These are phyloP conservation scores for Danaus plexippus DNA, from an alignment of 1,140 invertebrate genomes.

Conservation along the genomic window DNA sequence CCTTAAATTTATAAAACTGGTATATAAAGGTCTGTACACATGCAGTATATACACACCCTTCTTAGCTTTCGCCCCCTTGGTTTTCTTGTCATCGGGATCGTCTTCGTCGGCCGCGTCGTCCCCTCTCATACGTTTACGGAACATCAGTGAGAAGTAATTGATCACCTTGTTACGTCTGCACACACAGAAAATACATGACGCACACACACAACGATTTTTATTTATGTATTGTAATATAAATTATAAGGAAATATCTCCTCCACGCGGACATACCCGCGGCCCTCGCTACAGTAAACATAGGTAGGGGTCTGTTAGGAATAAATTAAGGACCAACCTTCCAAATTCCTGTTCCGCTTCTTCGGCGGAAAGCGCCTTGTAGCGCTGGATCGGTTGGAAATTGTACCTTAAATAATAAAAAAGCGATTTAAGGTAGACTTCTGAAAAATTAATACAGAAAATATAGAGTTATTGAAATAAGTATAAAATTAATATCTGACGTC, in stretches of 20 bases:
- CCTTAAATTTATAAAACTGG: too few relatives aligned
- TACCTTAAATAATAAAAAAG: constrained; percentile 71
- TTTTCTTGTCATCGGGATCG: too few relatives aligned
- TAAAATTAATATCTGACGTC: background rate
- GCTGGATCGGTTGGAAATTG: constrained; percentile 90
- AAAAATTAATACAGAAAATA: background rate
- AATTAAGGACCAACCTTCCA: constrained; percentile 69
- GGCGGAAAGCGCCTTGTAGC: constrained; percentile 93
- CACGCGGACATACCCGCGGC: too few relatives aligned
- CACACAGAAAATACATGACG: constrained; percentile 1
- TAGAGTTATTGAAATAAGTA: background rate
- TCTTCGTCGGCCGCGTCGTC: constrained; percentile 72
- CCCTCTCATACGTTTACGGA: constrained; percentile 87
- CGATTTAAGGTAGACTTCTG: constrained; percentile 3
- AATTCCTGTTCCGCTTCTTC: constrained; percentile 98
- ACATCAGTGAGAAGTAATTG: constrained; percentile 96
- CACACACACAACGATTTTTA: too few relatives aligned
- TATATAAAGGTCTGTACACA: too few relatives aligned
- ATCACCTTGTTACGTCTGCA: constrained; percentile 91
- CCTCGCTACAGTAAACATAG: too few relatives aligned
- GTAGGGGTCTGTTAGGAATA: background rate
- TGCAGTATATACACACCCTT: too few relatives aligned
- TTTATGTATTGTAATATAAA: too few relatives aligned
- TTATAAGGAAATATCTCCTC: too few relatives aligned
- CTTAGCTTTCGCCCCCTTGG: too few relatives aligned